phyloP scores from a whole-genome alignment of 2,113 vertebrate species.

The Cinclus cinclus region DNA sequence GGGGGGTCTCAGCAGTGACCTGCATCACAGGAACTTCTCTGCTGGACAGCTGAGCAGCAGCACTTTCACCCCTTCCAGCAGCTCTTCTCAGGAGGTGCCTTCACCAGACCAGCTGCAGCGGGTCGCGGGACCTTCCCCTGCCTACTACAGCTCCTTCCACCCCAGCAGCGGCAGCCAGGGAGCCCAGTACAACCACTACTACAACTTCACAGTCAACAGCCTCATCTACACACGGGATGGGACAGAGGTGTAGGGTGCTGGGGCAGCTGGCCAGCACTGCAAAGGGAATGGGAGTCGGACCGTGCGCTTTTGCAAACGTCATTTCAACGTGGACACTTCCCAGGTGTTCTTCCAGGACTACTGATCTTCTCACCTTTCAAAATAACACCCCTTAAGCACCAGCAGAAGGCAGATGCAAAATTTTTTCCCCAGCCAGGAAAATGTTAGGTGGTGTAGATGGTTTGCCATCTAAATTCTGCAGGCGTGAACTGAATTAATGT shows the following conservation, averaged over 20 bases:
- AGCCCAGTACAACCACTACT: slow-evolving; percentile 87
- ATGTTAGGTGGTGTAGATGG: background rate
- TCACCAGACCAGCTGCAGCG: slow-evolving; percentile 64
- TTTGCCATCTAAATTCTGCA: background rate
- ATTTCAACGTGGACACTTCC: slow-evolving; percentile 26
- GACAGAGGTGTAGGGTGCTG: slow-evolving; percentile 82
- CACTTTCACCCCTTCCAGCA: slow-evolving; percentile 64
- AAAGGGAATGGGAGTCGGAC: background rate
- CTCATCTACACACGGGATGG: slow-evolving; percentile 92
- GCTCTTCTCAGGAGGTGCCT: slow-evolving; percentile 63
- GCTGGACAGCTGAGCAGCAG: slow-evolving; percentile 55
- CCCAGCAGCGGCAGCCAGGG: slow-evolving; percentile 77
- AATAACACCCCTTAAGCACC: background rate
- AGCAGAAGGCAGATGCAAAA: slow-evolving; percentile 26
- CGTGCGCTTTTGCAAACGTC: slow-evolving; percentile 9
- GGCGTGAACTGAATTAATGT: background rate
- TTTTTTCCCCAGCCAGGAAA: background rate
- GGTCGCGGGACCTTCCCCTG: slow-evolving; percentile 50
- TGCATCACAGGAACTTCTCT: slow-evolving; percentile 78
- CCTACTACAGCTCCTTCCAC: slow-evolving; percentile 89
- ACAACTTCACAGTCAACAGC: slow-evolving; percentile 93
- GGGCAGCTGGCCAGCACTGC: background rate
- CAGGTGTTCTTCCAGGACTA: slow-evolving; percentile 10
- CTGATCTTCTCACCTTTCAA: background rate
- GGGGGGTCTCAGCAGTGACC: slow-evolving; percentile 71